Evolutionary conservation across 2,113 vertebrate genomes (phyloP).

Genomic region (Sakesphorus luctuosus): DNA sequence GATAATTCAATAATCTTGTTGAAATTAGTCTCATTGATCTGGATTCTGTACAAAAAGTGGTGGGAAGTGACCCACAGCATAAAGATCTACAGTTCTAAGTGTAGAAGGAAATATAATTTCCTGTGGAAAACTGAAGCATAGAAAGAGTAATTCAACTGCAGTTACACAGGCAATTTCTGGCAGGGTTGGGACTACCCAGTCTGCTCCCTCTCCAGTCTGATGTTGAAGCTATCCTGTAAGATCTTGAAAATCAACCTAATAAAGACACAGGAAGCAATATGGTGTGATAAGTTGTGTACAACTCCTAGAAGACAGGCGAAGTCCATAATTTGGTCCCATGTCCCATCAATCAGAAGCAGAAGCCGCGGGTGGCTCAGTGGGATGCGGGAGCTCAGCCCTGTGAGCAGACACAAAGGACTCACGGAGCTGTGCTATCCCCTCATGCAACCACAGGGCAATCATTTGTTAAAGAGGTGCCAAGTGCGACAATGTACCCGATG

Average conservation of each 20-base stretch:
- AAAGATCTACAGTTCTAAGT: not conserved
- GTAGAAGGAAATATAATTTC: not conserved
- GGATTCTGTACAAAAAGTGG: not conserved
- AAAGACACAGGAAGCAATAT: not conserved
- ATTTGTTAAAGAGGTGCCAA: not conserved
- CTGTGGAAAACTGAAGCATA: not conserved
- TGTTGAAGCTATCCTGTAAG: not conserved
- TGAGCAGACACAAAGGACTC: not conserved
- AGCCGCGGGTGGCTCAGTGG: not conserved
- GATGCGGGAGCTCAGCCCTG: not conserved
- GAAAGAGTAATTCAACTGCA: not conserved
- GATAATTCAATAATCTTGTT: not conserved
- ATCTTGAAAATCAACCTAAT: not conserved
- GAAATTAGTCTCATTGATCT: not conserved
- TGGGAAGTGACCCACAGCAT: not conserved
- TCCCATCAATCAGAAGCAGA: not conserved
- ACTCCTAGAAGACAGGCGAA: not conserved
- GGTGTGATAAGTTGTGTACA: fast-evolving
- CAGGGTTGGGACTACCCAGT: not conserved
- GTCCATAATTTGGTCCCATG: not conserved
- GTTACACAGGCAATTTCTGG: not conserved
- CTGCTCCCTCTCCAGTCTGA: not conserved
- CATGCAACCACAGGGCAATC: not conserved
- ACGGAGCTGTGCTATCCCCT: not conserved
- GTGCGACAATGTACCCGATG: not conserved